phyloP scores from a whole-genome alignment of 2,113 vertebrate species.

The Syngnathus floridae region DNA sequence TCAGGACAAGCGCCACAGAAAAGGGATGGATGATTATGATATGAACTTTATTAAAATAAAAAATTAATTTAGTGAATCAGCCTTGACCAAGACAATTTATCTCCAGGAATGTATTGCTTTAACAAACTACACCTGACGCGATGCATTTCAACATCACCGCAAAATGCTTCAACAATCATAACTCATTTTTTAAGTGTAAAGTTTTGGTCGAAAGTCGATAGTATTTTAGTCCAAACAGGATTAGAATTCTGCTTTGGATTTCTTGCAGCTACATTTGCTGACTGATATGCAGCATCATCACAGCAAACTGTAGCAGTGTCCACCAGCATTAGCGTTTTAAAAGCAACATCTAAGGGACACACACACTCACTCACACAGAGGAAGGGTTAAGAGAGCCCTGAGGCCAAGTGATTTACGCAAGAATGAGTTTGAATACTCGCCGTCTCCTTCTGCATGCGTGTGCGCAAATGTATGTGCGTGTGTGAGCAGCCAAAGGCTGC shows the following conservation, averaged over 20 bases:
- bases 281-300: constrained; percentile 24
- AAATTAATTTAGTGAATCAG: background rate
- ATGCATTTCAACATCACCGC: too few relatives aligned
- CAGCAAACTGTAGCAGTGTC: constrained; percentile 42
- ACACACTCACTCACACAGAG: constrained; percentile 34
- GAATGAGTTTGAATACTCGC: constrained; percentile 58
- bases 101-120: background rate
- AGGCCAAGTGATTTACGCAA: constrained; percentile 69
- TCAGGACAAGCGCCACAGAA: too few relatives aligned
- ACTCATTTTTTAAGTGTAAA: too few relatives aligned
- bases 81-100: background rate
- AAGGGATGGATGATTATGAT: too few relatives aligned
- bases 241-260: constrained; percentile 13
- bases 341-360: constrained; percentile 52
- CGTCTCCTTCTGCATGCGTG: constrained; percentile 47
- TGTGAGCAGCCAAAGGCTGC: constrained; percentile 18
- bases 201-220: too few relatives aligned
- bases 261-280: constrained; percentile 17
- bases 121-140: too few relatives aligned
- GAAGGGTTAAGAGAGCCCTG: constrained; percentile 69
- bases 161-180: too few relatives aligned
- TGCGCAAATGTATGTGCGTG: constrained; percentile 27
- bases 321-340: constrained; percentile 52
- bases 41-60: too few relatives aligned
- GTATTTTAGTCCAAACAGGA: background rate